These are phyloP conservation scores for Aleiodes leptofemur DNA, from an alignment of 2,888 invertebrate genomes.

Conservation along the genomic window DNA sequence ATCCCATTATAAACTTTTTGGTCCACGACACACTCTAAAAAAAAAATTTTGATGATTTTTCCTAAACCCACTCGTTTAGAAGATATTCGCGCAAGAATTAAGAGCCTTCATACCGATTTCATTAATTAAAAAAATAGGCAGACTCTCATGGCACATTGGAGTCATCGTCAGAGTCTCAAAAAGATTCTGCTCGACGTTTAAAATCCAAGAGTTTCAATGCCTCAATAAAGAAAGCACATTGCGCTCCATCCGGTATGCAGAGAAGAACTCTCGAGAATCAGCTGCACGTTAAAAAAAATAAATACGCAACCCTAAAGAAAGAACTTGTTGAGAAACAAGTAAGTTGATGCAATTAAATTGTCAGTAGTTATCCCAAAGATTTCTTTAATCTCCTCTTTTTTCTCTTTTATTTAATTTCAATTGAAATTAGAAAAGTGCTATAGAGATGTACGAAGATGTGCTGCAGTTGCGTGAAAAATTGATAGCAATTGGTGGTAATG, in stretches of 20 bases:
- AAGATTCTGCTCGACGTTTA: constrained; percentile 32
- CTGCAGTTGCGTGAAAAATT: constrained; percentile 66
- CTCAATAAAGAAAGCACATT: constrained; percentile 21
- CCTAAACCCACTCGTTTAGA: too few relatives aligned
- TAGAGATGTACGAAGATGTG: constrained; percentile 63
- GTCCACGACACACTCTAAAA: too few relatives aligned
- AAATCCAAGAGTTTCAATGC: constrained; percentile 48
- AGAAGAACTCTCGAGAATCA: constrained; percentile 63
- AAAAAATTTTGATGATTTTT: too few relatives aligned
- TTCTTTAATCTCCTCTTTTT: neutral
- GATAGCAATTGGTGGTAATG: constrained; percentile 62
- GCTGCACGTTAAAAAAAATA: constrained; percentile 60
- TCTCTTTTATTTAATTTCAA: neutral
- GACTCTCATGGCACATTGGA: constrained; percentile 5
- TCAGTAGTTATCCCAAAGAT: constrained; percentile 2
- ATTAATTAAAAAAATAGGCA: neutral
- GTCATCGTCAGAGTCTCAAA: neutral
- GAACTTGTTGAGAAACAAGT: constrained; percentile 65
- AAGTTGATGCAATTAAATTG: neutral
- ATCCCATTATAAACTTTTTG: too few relatives aligned
- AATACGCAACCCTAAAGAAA: constrained; percentile 57
- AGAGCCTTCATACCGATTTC: too few relatives aligned
- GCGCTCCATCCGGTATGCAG: constrained; percentile 45
- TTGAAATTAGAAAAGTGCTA: constrained; percentile 58
- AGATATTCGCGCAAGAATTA: too few relatives aligned